Evolutionary conservation across 2,113 vertebrate species (phyloP).

Genomic region (Blennius ocellaris): DNA sequence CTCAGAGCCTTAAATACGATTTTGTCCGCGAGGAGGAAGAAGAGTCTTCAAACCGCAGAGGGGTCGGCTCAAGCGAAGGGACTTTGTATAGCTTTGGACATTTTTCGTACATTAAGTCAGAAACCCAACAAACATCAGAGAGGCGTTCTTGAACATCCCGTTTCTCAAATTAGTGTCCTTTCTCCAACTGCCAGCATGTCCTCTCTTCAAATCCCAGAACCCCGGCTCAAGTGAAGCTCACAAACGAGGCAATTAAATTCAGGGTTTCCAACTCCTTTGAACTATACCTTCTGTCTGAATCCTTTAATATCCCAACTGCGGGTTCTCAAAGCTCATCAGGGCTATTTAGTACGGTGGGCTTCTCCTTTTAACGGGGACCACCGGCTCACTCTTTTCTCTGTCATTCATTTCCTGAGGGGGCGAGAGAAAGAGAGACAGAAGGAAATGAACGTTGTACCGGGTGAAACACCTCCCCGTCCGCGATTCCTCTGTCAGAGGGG

Average conservation of each 20-base stretch:
- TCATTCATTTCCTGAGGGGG: slow-evolving; percentile 52
- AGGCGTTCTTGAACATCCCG: slow-evolving; percentile 22
- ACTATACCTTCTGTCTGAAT: slow-evolving; percentile 67
- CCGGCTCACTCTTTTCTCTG: slow-evolving; percentile 49
- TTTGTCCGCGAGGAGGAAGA: not conserved
- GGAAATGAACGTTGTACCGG: slow-evolving; percentile 49
- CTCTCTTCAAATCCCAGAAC: slow-evolving; percentile 51
- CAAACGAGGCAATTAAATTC: slow-evolving; percentile 74
- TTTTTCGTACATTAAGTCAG: slow-evolving; percentile 29
- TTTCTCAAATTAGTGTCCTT: slow-evolving; percentile 53
- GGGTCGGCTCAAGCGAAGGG: not conserved
- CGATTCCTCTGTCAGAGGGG: slow-evolving; percentile 34
- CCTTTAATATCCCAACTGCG: slow-evolving; percentile 65
- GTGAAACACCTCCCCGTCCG: slow-evolving; percentile 48
- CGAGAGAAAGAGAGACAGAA: slow-evolving; percentile 10
- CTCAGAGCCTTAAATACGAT: slow-evolving; percentile 4
- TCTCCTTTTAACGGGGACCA: slow-evolving; percentile 60
- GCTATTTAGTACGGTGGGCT: slow-evolving; percentile 52
- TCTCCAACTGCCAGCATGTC: slow-evolving; percentile 42
- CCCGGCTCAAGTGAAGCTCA: slow-evolving; percentile 54
- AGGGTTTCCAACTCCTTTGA: slow-evolving; percentile 63
- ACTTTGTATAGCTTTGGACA: not conserved
- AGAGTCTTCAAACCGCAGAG: not conserved
- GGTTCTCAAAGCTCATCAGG: slow-evolving; percentile 63
- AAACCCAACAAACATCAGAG: slow-evolving; percentile 32